These are phyloP conservation scores for Paramacrobiotus metropolitanus DNA, from an alignment of 1,140 invertebrate species.

Conservation along the genomic window DNA sequence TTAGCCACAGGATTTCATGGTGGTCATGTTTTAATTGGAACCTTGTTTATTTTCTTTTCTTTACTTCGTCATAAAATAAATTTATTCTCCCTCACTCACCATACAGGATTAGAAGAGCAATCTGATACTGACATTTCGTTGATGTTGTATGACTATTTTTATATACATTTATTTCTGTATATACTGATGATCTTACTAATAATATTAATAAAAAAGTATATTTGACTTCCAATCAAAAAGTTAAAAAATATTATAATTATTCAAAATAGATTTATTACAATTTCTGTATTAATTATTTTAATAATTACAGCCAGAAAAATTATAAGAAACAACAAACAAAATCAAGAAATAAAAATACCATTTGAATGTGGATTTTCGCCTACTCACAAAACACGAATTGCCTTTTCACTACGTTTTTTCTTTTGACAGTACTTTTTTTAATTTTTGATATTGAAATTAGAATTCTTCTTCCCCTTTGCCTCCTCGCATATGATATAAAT, in stretches of 20 bases:
- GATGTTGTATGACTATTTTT: slow-evolving; percentile 45
- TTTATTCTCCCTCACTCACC: slow-evolving; percentile 34
- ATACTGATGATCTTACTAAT: slow-evolving; percentile 38
- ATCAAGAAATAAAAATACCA: slow-evolving; percentile 13
- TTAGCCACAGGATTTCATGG: slow-evolving; percentile 45
- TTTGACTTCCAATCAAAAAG: slow-evolving; percentile 40
- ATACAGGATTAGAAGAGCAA: slow-evolving; percentile 41
- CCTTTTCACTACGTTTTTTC: slow-evolving; percentile 22
- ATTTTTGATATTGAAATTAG: slow-evolving; percentile 39
- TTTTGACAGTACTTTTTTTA: slow-evolving; percentile 36
- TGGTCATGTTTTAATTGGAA: slow-evolving; percentile 41
- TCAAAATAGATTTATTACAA: slow-evolving; percentile 21
- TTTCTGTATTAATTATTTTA: slow-evolving; percentile 25
- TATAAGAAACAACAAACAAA: slow-evolving; percentile 21
- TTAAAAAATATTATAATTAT: slow-evolving; percentile 26
- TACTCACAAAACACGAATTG: slow-evolving; percentile 26
- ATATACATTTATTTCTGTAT: slow-evolving; percentile 35
- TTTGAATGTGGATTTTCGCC: slow-evolving; percentile 26
- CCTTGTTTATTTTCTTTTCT: slow-evolving; percentile 32
- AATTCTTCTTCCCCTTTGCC: too few species aligned
- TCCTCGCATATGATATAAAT: slow-evolving; percentile 30
- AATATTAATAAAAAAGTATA: slow-evolving; percentile 39
- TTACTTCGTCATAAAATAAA: slow-evolving; percentile 26
- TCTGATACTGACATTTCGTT: slow-evolving; percentile 49
- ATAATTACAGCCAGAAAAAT: slow-evolving; percentile 24